Base-by-base conservation (phyloP, 2,113 vertebrate genomes). In the Hirundichthys speculiger region DNA sequence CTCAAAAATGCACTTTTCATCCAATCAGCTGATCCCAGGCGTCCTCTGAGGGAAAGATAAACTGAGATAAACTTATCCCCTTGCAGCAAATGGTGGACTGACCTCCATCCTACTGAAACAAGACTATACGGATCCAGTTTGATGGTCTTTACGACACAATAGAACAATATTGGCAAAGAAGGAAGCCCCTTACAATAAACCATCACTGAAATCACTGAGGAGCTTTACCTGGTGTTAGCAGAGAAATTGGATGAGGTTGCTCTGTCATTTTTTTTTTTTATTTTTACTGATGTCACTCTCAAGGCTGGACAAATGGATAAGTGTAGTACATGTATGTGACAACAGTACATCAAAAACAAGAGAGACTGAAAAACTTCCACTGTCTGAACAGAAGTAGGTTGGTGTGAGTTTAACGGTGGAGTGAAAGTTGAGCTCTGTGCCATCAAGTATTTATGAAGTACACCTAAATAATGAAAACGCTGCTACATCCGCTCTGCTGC, bases 401-500 rank as follows among this genome's bases (percentile, higher is more conserved):
- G 22, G 41, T 39, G 19, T 13, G 41, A 13, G 47, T 18, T 38
- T 30, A 68, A 54, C 65, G 46, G 67, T 42, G 47, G 56, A 20
- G 12, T 4, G 88, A 83, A 90, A 92, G 43, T 5, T 61, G 82
- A 93, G 79, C 77, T 69, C 14, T 27, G 18, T 56, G 18, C 46
- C 61, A 85, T 93, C 57, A 89, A 91, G 47, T 87, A 90, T 93
- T 90, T 12, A 92, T 86, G 50, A 34, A 46, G 25, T 78, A 39
- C 19, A 27, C 66, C 21, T 92, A 78, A 90, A 93, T 92, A 87
- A 91, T 91, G 45, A 76, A 91, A 79, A 62, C 48, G 50, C 60
- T 73, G 68, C 80, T 73, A 54, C 61, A 61, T 78, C 51, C 80
- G 78, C 49, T 72, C 56, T 69, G 71, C 68, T 49, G 22, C 34